Evolutionary conservation across 2,888 invertebrate species (phyloP).

Genomic region (Aleiodes leptofemur): DNA sequence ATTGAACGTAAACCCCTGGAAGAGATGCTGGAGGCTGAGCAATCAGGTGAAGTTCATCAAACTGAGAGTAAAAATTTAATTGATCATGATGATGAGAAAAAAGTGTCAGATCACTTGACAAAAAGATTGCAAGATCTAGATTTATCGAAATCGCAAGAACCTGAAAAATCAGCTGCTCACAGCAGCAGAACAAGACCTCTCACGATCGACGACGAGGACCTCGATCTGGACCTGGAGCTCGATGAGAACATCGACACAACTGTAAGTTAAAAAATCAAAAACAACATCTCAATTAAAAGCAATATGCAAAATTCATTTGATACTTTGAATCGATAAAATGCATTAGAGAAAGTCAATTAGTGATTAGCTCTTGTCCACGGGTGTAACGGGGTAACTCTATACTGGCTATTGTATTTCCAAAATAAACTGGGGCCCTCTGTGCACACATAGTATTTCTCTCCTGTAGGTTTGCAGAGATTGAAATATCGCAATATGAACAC

Average conservation of each 20-base stretch:
- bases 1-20: slow-evolving; percentile 83
- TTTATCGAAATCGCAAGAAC: slow-evolving; percentile 54
- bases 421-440: slow-evolving; percentile 59
- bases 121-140: slow-evolving; percentile 64
- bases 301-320: slow-evolving; percentile 7
- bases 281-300: background rate
- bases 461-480: slow-evolving; percentile 8
- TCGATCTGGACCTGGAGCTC: slow-evolving; percentile 90
- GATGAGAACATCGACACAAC: slow-evolving; percentile 88
- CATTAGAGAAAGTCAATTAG: slow-evolving; percentile 34
- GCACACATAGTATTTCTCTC: slow-evolving; percentile 4
- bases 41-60: slow-evolving; percentile 75
- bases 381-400: slow-evolving; percentile 64
- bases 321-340: slow-evolving; percentile 1
- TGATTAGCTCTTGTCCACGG: slow-evolving; percentile 29
- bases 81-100: slow-evolving; percentile 33
- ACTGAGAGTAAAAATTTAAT: slow-evolving; percentile 41
- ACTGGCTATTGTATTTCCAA: slow-evolving; percentile 70
- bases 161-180: slow-evolving; percentile 56
- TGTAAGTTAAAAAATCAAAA: slow-evolving; percentile 75
- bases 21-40: slow-evolving; percentile 83
- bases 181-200: slow-evolving; percentile 67
- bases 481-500: slow-evolving; percentile 21
- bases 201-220: slow-evolving; percentile 79
- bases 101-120: slow-evolving; percentile 56